Base-by-base conservation (phyloP, 2,797 vertebrate species). In the Pangasius macronema region DNA sequence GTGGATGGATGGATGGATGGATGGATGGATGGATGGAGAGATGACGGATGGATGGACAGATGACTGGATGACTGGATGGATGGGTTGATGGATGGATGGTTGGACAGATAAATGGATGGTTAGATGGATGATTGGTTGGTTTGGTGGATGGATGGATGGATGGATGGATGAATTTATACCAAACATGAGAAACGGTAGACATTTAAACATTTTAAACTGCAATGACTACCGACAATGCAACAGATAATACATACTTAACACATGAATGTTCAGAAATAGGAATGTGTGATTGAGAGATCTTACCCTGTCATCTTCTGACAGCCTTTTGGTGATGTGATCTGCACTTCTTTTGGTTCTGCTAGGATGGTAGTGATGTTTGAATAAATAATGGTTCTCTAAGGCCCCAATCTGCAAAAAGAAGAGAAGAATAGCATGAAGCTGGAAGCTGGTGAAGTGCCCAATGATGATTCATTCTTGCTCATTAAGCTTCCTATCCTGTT, bases 321-420 rank as follows among this genome's bases (percentile, higher is more conserved):
- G 95, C 85, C 96, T 95, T 92, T 97, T 98, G 87, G 98, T 99
- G 90, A 99, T 95, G 88, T 97, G 97, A 70, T 90, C 61, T 14
- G 97, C 96, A 76, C 97, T 97, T 92, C 99, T 97, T 93, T 95
- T 97, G 93, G 96, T 96, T 90, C 98, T 96, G 92, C 94, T 95
- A 82, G 97, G 97, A 87, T 99, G 98, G 87, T 68, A 96, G 91
- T 93, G 96, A 89, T 98, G 97, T 93, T 94, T 97, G 94, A 99
- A 97, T 92, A 99, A 93, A 93, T 98, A 99, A 90, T 97, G 97
- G 93, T 99, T 97, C 95, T 99, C 94, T 92, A 99, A 95, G 86
- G 97, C 97, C 91, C 99, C 98, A 87, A 99, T 99, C 99, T 99
- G 92, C 59, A 89, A 72, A 90, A n/a, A 85, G 49, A 75, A 89